phyloP scores from a whole-genome alignment of 2,113 vertebrate genomes.

The Alexandromys fortis region DNA sequence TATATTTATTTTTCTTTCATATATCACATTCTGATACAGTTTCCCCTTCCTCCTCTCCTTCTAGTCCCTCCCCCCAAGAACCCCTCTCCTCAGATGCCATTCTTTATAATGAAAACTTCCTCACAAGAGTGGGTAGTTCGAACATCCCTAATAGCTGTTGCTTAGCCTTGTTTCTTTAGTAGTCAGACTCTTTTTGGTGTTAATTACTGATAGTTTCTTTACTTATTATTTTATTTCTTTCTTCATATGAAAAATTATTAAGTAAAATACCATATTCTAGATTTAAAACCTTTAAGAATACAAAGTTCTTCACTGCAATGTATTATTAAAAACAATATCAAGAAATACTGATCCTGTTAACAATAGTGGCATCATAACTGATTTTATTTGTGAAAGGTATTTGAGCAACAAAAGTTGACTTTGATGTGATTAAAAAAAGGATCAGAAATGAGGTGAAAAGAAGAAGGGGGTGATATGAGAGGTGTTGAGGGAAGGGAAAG shows the following conservation, averaged over 20 bases:
- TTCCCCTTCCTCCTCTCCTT: background rate
- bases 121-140: accelerated
- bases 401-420: too few relatives aligned
- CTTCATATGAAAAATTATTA: background rate
- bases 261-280: background rate
- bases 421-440: background rate
- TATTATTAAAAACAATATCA: background rate
- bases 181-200: background rate
- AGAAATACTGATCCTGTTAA: background rate
- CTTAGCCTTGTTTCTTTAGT: background rate
- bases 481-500: background rate
- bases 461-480: accelerated
- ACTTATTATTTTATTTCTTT: background rate
- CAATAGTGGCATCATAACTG: background rate
- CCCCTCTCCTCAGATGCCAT: accelerated
- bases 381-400: background rate
- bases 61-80: background rate
- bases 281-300: background rate
- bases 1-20: background rate
- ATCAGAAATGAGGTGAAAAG: background rate
- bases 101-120: too few relatives aligned
- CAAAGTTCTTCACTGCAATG: background rate
- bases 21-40: background rate
- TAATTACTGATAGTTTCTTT: background rate
- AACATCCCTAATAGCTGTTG: background rate